Evolutionary conservation across 2,888 invertebrate genomes (phyloP).

Genomic region (Druceiella hillmani): DNA sequence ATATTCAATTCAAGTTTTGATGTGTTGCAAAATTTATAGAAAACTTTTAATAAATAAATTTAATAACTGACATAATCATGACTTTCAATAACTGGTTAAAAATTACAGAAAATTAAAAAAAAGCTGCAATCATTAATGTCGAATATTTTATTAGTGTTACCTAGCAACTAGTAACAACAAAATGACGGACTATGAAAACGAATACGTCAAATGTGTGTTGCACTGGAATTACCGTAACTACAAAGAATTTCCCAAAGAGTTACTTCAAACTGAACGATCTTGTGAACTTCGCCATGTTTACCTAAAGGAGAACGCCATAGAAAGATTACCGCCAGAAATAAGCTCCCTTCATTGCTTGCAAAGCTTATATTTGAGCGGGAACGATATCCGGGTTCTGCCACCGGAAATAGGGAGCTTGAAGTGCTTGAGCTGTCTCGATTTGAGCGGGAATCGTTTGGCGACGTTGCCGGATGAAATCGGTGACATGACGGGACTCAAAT

Average conservation of each 20-base stretch:
- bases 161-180: too few species aligned
- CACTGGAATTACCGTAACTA: conserved; percentile 61
- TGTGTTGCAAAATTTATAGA: too few species aligned
- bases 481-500: conserved; percentile 68
- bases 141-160: too few species aligned
- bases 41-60: too few species aligned
- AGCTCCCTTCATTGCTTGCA: conserved; percentile 47
- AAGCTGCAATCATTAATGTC: too few species aligned
- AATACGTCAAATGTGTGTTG: too few species aligned
- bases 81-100: too few species aligned
- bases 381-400: conserved; percentile 50
- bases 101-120: too few species aligned
- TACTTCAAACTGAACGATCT: conserved; percentile 47
- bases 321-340: conserved; percentile 51
- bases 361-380: conserved; percentile 54
- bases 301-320: conserved; percentile 55
- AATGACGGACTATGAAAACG: too few species aligned
- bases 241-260: conserved; percentile 52
- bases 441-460: conserved; percentile 85
- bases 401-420: conserved; percentile 42
- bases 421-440: conserved; percentile 61
- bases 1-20: too few species aligned
- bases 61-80: too few species aligned
- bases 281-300: conserved; percentile 56
- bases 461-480: conserved; percentile 82